Conservation (phyloP, 2,797 vertebrate genomes). For the Mionectes olivaceus region DNA sequence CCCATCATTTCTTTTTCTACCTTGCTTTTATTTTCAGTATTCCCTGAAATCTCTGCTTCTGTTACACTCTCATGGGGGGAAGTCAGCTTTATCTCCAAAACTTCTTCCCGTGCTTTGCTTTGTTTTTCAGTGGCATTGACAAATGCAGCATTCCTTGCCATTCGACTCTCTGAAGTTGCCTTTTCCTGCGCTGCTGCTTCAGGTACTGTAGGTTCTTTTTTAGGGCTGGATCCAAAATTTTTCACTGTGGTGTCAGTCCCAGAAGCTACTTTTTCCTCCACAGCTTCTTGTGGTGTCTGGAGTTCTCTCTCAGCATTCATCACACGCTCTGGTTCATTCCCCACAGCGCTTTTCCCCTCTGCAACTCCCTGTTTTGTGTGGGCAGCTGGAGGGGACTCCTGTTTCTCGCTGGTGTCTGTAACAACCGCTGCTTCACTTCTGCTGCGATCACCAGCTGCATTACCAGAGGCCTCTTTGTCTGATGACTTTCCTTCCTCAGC, state of each 20-base stretch:
- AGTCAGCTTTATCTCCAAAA: background rate
- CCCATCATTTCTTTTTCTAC: background rate
- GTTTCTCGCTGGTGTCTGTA: background rate
- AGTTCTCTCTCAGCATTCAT: background rate
- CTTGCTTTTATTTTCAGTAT: background rate
- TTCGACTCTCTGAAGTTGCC: background rate
- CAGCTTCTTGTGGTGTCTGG: background rate
- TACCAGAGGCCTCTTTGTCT: background rate
- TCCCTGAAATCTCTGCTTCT: background rate
- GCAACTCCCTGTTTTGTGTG: conserved; percentile 29
- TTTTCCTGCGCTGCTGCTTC: background rate
- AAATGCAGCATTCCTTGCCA: rapidly evolving
- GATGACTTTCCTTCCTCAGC: background rate
- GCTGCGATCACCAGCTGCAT: background rate
- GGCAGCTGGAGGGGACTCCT: background rate
- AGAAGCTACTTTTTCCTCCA: background rate
- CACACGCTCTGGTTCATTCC: background rate
- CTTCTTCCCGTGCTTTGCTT: conserved; percentile 41
- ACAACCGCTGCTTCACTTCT: background rate
- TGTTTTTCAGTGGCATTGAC: background rate
- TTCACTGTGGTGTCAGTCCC: background rate
- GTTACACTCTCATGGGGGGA: background rate
- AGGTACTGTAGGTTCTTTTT: background rate
- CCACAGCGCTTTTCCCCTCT: background rate
- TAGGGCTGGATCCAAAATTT: background rate